These are phyloP conservation scores for Ursus arctos DNA, from an alignment of 2,113 vertebrate genomes.

Conservation along the genomic window DNA sequence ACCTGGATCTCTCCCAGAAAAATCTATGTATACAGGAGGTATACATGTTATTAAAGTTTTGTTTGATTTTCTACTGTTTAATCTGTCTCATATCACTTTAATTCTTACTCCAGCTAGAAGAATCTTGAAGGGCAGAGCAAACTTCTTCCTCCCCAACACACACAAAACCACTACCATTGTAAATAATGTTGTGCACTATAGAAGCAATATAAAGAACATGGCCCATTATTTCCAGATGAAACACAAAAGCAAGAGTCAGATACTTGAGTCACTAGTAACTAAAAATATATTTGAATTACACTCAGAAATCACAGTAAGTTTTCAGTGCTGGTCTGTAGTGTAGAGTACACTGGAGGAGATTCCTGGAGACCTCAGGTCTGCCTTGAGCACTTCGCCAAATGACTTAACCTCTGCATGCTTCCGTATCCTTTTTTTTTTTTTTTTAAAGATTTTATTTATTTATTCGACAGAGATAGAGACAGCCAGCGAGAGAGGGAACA, in stretches of 20 bases:
- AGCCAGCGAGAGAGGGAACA: too few relatives aligned
- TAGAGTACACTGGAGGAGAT: not conserved
- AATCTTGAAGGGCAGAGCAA: not conserved
- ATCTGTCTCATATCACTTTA: not conserved
- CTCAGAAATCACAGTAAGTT: not conserved
- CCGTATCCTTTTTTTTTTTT: too few relatives aligned
- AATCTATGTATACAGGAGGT: not conserved
- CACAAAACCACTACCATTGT: not conserved
- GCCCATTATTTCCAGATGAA: not conserved
- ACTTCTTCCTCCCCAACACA: not conserved
- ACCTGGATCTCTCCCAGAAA: not conserved
- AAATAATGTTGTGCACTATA: not conserved
- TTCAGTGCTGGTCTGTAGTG: not conserved
- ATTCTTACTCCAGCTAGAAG: not conserved
- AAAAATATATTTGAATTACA: not conserved
- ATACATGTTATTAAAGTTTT: not conserved
- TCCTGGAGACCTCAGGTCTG: not conserved
- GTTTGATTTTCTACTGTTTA: not conserved
- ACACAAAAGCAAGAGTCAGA: not conserved
- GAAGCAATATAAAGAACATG: not conserved
- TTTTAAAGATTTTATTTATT: too few relatives aligned
- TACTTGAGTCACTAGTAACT: not conserved
- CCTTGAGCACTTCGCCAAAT: not conserved
- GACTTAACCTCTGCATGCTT: not conserved
- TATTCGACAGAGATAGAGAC: too few relatives aligned